Evolutionary conservation across 2,888 invertebrate species (phyloP).

Genomic region (Dasysyrphus albostriatus): DNA sequence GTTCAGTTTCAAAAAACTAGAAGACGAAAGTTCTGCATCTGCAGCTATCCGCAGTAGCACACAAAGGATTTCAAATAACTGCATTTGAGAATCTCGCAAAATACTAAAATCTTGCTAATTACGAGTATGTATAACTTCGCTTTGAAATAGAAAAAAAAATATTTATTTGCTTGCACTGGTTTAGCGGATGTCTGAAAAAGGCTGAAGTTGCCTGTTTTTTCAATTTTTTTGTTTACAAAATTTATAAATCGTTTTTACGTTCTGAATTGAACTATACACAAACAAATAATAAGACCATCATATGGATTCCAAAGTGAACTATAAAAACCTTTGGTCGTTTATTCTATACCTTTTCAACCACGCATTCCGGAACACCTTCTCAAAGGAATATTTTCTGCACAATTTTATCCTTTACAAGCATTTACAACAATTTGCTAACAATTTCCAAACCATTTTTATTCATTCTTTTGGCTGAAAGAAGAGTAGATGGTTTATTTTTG

Average conservation of each 20-base stretch:
- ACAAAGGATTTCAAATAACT: too few species aligned
- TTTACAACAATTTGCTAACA: constrained; percentile 48
- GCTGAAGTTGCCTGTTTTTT: too few species aligned
- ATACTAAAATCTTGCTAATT: too few species aligned
- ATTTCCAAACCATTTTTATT: constrained; percentile 22
- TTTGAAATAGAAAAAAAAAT: too few species aligned
- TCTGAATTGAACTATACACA: neutral
- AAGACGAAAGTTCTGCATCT: too few species aligned
- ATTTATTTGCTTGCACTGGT: too few species aligned
- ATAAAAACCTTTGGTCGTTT: neutral
- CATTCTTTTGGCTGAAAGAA: constrained; percentile 1
- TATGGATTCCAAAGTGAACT: constrained; percentile 2
- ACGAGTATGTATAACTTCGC: too few species aligned
- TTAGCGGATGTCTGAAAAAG: too few species aligned
- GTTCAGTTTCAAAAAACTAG: too few species aligned
- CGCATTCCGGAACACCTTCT: constrained; percentile 41
- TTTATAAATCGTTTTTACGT: neutral
- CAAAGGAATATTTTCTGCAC: constrained; percentile 48
- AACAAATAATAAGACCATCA: neutral
- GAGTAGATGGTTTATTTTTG: neutral
- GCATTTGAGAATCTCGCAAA: too few species aligned
- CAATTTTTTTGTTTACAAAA: neutral
- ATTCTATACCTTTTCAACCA: constrained; percentile 1
- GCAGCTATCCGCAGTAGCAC: too few species aligned
- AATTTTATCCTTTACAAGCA: constrained; percentile 56